These are phyloP conservation scores for Delia radicum DNA, from an alignment of 1,140 invertebrate species.

Conservation along the genomic window DNA sequence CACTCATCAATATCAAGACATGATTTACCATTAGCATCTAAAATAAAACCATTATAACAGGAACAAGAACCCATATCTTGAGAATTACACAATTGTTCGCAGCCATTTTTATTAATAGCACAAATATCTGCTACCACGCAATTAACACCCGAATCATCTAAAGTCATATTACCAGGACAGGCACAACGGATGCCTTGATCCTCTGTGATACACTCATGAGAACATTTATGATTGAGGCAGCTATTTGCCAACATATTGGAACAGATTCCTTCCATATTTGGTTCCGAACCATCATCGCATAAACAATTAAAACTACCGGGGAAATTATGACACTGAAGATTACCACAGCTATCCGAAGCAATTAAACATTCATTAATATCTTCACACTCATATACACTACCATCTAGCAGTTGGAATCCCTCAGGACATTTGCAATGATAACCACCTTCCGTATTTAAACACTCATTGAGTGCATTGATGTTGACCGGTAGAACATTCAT, in stretches of 20 bases:
- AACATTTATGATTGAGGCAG: slow-evolving; percentile 55
- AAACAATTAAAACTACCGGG: slow-evolving; percentile 79
- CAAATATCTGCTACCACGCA: slow-evolving; percentile 66
- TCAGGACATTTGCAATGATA: slow-evolving; percentile 80
- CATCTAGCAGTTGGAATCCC: slow-evolving; percentile 64
- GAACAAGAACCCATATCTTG: slow-evolving; percentile 54
- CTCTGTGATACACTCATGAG: slow-evolving; percentile 49
- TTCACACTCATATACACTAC: slow-evolving; percentile 56
- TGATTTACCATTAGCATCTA: slow-evolving; percentile 43
- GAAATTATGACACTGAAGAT: slow-evolving; percentile 78
- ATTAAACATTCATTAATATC: slow-evolving; percentile 71
- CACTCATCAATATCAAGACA: slow-evolving; percentile 81
- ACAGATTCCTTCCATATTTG: slow-evolving; percentile 25
- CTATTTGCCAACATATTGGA: slow-evolving; percentile 59
- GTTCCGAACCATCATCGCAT: slow-evolving; percentile 64
- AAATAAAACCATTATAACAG: slow-evolving; percentile 59
- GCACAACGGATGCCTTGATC: slow-evolving; percentile 56
- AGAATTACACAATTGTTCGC: slow-evolving; percentile 58
- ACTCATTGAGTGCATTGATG: slow-evolving; percentile 74
- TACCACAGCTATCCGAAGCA: slow-evolving; percentile 64
- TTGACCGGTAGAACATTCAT: slow-evolving; percentile 75
- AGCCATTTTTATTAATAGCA: slow-evolving; percentile 58
- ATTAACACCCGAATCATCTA: slow-evolving; percentile 55
- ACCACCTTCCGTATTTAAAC: slow-evolving; percentile 80
- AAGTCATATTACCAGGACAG: slow-evolving; percentile 57